Conservation (phyloP, 2,888 invertebrate species). For the Gastracanthus pulcherrimus region DNA sequence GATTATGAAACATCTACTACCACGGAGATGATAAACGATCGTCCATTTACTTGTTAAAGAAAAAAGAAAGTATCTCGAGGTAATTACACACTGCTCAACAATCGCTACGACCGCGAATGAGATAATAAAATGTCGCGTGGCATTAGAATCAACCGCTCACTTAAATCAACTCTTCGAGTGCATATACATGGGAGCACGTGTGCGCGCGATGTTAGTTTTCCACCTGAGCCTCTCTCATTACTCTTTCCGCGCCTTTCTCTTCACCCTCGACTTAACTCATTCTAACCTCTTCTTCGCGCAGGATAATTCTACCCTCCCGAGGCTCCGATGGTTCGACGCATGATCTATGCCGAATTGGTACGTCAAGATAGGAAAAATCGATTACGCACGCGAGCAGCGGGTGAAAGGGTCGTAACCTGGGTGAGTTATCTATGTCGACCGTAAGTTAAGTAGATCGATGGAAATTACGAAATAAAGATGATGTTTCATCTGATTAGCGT, state of each 20-base stretch:
- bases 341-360: slow-evolving; percentile 17
- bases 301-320: slow-evolving; percentile 3
- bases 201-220: background rate
- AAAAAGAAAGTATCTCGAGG: background rate
- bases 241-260: slow-evolving; percentile 11
- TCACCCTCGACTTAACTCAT: background rate
- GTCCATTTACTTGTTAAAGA: background rate
- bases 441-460: background rate
- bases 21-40: background rate
- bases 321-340: background rate
- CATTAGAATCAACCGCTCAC: background rate
- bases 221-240: slow-evolving; percentile 14
- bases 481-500: too few relatives aligned
- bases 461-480: background rate
- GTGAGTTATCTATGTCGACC: background rate
- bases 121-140: slow-evolving; percentile 17
- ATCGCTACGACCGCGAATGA: background rate
- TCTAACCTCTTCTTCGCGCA: slow-evolving; percentile 7
- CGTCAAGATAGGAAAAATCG: slow-evolving; percentile 22
- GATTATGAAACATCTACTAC: background rate
- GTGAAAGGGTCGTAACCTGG: background rate
- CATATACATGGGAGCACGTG: background rate
- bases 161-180: slow-evolving; percentile 9
- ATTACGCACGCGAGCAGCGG: background rate
- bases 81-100: background rate